A percentile compares a stretch with the other conserved stretches of the same genome.
These are phyloP conservation scores for Semnornis frantzii DNA, from an alignment of 2,113 vertebrate genomes.

Conservation along the genomic window DNA sequence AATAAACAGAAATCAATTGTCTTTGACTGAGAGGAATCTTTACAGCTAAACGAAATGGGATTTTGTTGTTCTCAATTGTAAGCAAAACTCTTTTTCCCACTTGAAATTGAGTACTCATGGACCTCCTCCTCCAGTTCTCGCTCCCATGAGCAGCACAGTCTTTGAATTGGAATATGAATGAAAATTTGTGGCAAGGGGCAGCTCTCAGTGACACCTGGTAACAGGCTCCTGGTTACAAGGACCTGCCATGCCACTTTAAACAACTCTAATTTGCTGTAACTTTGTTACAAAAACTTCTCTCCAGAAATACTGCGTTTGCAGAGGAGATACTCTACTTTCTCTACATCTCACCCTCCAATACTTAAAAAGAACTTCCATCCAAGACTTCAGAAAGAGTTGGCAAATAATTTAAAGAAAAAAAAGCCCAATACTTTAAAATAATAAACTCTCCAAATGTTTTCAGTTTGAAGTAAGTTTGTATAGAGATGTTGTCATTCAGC, in stretches of 20 bases:
- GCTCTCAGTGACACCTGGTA: background rate
- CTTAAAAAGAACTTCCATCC: background rate
- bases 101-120: background rate
- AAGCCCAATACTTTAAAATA: background rate
- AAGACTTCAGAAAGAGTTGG: background rate
- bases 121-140: background rate
- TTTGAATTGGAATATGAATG: background rate
- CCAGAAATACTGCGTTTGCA: background rate
- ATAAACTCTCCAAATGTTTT: background rate
- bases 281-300: background rate
- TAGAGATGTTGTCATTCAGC: background rate
- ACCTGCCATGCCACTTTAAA: background rate
- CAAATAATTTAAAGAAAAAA: background rate
- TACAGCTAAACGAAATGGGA: background rate
- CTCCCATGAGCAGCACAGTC: background rate
- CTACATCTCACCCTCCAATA: background rate
- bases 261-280: background rate
- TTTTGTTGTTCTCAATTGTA: background rate
- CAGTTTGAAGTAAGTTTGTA: background rate
- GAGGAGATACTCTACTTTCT: background rate
- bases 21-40: background rate
- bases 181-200: background rate
- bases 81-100: background rate
- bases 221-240: background rate
- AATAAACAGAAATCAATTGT: rapidly evolving